Conservation (phyloP, 2,888 invertebrate species). For the Clepsis dumicolana region DNA sequence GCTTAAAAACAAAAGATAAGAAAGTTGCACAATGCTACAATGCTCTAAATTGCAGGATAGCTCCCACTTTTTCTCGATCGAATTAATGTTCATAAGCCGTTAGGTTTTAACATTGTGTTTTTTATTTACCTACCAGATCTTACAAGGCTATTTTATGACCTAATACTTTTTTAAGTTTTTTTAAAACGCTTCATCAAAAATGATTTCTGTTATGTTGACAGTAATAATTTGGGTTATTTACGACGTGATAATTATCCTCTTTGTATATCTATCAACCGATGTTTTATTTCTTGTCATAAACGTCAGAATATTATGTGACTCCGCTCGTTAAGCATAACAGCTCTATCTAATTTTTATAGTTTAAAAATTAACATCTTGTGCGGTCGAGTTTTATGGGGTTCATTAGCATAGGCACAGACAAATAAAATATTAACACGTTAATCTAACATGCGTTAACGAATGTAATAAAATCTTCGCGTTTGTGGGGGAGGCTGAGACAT, state of each 20-base stretch:
- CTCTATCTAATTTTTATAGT: constrained; percentile 40
- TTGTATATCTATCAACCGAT: constrained; percentile 28
- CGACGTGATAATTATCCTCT: constrained; percentile 32
- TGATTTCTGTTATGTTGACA: neutral
- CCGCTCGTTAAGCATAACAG: constrained; percentile 27
- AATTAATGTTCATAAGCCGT: too few species aligned
- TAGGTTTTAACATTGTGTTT: too few species aligned
- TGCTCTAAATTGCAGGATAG: too few species aligned
- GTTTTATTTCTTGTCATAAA: constrained; percentile 28
- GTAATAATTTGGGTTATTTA: constrained; percentile 17
- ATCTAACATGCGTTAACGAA: constrained; percentile 83
- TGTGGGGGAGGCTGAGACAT: constrained; percentile 82
- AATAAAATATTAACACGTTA: constrained; percentile 75
- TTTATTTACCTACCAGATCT: too few species aligned
- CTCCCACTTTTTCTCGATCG: too few species aligned
- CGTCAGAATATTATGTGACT: constrained; percentile 32
- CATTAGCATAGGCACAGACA: constrained; percentile 77
- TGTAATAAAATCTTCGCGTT: constrained; percentile 79
- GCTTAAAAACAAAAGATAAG: too few species aligned
- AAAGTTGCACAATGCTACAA: too few species aligned
- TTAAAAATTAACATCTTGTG: constrained; percentile 37
- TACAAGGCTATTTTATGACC: too few species aligned
- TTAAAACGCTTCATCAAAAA: too few species aligned
- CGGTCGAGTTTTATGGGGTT: constrained; percentile 34
- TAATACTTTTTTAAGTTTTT: too few species aligned